These are phyloP conservation scores for Neoniphon sammara DNA, from an alignment of 2,797 vertebrate genomes.

Conservation along the genomic window DNA sequence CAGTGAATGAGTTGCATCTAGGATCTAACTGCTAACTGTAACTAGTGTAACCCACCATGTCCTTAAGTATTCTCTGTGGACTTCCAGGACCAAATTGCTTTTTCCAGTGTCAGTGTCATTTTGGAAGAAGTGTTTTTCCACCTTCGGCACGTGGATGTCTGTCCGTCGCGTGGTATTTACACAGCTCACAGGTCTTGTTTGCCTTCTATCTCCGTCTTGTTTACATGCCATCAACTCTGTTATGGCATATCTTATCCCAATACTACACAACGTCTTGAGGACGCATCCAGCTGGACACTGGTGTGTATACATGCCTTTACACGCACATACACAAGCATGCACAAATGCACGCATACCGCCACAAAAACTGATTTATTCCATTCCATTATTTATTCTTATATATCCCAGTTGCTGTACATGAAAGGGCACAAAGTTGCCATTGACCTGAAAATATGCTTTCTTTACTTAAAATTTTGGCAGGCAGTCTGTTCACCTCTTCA, in stretches of 20 bases:
- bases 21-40: constrained; percentile 38
- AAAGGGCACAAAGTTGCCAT: background rate
- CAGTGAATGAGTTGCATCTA: constrained; percentile 32
- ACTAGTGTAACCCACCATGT: constrained; percentile 51
- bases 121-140: constrained; percentile 40
- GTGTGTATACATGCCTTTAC: constrained; percentile 32
- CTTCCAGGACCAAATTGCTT: constrained; percentile 45
- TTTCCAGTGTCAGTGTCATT: constrained; percentile 48
- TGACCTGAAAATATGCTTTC: background rate
- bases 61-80: constrained; percentile 38
- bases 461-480: background rate
- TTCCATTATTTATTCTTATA: too few species aligned
- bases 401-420: constrained; percentile 15
- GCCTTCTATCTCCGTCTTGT: constrained; percentile 57
- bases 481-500: background rate
- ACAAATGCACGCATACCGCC: constrained; percentile 13
- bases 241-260: constrained; percentile 56
- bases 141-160: constrained; percentile 22
- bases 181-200: constrained; percentile 61
- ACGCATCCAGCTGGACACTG: constrained; percentile 43
- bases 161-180: constrained; percentile 58
- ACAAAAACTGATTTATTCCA: background rate
- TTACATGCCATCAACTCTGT: constrained; percentile 63
- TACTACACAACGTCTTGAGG: constrained; percentile 40
- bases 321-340: constrained; percentile 11